A percentile compares a stretch with the other conserved stretches of the same genome.
phyloP scores from a whole-genome alignment of 23 tunicate genomes.

The Ascidia mentula region DNA sequence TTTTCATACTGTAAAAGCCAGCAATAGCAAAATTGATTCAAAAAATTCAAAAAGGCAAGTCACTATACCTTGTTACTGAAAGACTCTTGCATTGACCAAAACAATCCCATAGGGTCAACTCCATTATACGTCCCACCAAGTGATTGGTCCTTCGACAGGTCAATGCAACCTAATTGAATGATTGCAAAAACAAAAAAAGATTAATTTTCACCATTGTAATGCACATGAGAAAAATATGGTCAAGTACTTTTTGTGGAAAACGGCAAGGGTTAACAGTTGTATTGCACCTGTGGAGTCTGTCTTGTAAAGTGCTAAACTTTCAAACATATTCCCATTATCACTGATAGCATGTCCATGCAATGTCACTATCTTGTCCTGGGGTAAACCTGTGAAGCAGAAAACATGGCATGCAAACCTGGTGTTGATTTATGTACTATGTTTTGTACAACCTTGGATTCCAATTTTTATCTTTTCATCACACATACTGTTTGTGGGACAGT shows the following conservation, averaged over 20 bases:
- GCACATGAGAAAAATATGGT: not conserved
- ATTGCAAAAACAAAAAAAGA: too few species aligned
- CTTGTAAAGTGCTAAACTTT: slow-evolving; percentile 3
- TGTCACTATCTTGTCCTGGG: not conserved
- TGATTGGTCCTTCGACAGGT: not conserved
- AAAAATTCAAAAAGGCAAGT: not conserved
- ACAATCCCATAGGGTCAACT: slow-evolving; percentile 32
- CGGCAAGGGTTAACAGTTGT: not conserved
- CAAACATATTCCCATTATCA: not conserved
- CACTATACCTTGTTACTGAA: slow-evolving; percentile 1
- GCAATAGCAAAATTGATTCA: not conserved
- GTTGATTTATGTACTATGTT: not conserved
- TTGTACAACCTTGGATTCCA: not conserved
- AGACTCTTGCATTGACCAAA: slow-evolving; percentile 36
- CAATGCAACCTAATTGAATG: not conserved
- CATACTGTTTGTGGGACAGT: slow-evolving; percentile 4
- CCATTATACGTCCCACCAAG: slow-evolving; percentile 28
- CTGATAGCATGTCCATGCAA: not conserved
- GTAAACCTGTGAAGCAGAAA: slow-evolving; percentile 3
- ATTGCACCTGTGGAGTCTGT: not conserved
- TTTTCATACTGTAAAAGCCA: not conserved
- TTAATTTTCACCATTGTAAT: not conserved
- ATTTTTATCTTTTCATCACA: not conserved
- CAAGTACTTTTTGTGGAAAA: not conserved
- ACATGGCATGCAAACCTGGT: not conserved